Evolutionary conservation across 2,797 vertebrate genomes (phyloP).

Genomic region (Tolypeutes matacus): DNA sequence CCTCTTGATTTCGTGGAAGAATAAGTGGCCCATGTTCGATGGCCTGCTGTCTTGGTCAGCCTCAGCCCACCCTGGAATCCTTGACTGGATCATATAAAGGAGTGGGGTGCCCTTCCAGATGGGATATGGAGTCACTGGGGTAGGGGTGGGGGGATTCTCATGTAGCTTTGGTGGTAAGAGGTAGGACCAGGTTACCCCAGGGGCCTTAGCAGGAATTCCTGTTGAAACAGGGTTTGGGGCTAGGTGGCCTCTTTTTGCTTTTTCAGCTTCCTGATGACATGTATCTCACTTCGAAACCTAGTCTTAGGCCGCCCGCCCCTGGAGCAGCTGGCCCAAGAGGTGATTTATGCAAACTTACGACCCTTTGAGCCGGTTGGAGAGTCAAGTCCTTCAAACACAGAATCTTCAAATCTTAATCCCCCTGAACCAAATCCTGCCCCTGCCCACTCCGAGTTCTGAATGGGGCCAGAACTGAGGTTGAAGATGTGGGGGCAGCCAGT

Average conservation of each 20-base stretch:
- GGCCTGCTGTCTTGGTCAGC: not conserved
- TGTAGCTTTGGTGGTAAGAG: not conserved
- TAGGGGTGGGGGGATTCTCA: not conserved
- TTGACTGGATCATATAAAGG: not conserved
- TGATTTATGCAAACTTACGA: constrained; percentile 93
- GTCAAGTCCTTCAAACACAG: not conserved
- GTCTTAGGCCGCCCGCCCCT: constrained; percentile 91
- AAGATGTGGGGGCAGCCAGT: not conserved
- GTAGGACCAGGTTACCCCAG: not conserved
- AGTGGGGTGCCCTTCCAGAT: not conserved
- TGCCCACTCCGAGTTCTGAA: constrained; percentile 79
- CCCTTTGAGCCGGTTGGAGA: constrained; percentile 83
- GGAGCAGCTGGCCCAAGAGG: constrained; percentile 93
- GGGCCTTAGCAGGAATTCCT: constrained; percentile 32
- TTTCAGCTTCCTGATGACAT: constrained; percentile 94
- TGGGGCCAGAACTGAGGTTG: not conserved
- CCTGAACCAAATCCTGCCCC: constrained; percentile 42
- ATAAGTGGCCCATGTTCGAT: not conserved
- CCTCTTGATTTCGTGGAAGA: not conserved
- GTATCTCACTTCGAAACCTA: constrained; percentile 94
- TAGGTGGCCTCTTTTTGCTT: constrained; percentile 58
- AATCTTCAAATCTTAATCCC: constrained; percentile 71
- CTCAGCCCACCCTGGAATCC: not conserved
- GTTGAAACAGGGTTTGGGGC: constrained; percentile 58
- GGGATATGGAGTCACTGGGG: not conserved